Percentiles rank a stretch among this genome's conserved stretches.
phyloP scores from a whole-genome alignment of 2,113 vertebrate genomes.

The Psilopsiagon aurifrons region DNA sequence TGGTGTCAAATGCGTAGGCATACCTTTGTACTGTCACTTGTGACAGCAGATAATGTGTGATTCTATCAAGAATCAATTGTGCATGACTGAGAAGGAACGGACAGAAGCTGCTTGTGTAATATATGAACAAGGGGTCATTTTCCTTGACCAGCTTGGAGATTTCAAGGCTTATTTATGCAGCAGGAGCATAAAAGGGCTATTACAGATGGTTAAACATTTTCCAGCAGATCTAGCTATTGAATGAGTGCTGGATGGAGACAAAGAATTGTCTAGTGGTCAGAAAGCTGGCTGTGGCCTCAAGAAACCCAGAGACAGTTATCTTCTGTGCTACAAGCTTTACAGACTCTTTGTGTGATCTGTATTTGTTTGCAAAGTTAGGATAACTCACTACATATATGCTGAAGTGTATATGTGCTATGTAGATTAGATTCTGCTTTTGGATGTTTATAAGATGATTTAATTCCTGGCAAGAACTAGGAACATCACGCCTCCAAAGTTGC shows the following conservation, averaged over 20 bases:
- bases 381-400: neutral
- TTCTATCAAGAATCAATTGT: neutral
- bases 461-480: neutral
- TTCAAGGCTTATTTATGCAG: constrained; percentile 46
- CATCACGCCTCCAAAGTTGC: neutral
- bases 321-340: neutral
- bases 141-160: constrained; percentile 36
- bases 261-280: constrained; percentile 39
- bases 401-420: neutral
- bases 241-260: neutral
- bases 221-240: constrained; percentile 32
- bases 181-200: constrained; percentile 35
- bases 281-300: constrained; percentile 7
- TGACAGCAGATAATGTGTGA: neutral
- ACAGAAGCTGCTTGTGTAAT: constrained; percentile 47
- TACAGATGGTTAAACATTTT: constrained; percentile 52
- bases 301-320: constrained; percentile 42
- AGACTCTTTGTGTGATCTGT: neutral
- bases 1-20: neutral
- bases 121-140: neutral
- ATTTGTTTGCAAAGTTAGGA: neutral
- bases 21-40: neutral
- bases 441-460: neutral
- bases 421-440: neutral
- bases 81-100: neutral